These are phyloP conservation scores for Papilio polytes DNA, from an alignment of 1,140 invertebrate genomes.

Conservation along the genomic window DNA sequence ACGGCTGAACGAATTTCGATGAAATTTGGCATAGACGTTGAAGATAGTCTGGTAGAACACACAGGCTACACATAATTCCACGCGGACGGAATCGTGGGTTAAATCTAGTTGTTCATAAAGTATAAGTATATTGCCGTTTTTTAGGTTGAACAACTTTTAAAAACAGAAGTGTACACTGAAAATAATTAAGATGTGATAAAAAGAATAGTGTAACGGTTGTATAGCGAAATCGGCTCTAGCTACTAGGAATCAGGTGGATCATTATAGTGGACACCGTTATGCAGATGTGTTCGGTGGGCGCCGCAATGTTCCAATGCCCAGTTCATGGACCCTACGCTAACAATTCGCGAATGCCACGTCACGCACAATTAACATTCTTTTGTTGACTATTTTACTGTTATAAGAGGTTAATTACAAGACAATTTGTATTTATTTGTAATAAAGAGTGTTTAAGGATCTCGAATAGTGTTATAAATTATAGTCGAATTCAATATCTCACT, in stretches of 20 bases:
- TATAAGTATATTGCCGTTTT: too few species aligned
- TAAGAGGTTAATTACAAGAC: neutral
- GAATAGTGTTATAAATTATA: neutral
- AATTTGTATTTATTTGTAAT: neutral
- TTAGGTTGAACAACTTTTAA: too few species aligned
- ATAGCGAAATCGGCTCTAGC: constrained; percentile 1
- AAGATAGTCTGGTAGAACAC: too few species aligned
- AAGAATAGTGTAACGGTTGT: constrained; percentile 37
- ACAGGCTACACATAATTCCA: too few species aligned
- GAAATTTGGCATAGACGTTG: too few species aligned
- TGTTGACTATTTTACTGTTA: constrained; percentile 15
- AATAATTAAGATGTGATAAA: constrained; percentile 21
- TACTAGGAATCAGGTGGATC: constrained; percentile 21
- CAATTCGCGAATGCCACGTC: constrained; percentile 11
- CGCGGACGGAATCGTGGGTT: too few species aligned
- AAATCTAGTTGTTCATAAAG: too few species aligned
- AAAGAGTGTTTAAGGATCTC: neutral
- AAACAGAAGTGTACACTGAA: neutral
- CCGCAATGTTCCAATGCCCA: neutral
- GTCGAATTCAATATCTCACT: too few species aligned
- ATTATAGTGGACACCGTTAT: constrained; percentile 37
- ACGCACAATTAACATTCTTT: constrained; percentile 18
- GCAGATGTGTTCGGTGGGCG: constrained; percentile 24
- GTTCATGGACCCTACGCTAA: constrained; percentile 36
- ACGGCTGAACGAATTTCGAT: too few species aligned